Evolutionary conservation across 1,140 invertebrate species (phyloP), one percentile per base, ranked within the genome.

Genomic region (Drosophila lini): DNA sequence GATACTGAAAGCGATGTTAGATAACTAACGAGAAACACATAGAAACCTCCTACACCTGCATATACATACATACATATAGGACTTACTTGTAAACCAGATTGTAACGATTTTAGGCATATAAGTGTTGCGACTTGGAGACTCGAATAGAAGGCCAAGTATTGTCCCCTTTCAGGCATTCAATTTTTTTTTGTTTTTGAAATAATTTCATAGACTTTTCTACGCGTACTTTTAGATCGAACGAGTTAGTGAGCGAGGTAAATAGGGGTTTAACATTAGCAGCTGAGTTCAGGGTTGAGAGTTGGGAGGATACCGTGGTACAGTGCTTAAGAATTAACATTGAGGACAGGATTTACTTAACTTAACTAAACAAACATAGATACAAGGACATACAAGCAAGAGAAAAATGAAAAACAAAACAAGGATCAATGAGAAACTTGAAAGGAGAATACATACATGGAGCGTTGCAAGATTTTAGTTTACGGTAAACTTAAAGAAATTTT

Each of bases 401-500:
- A 62, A 76, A 75, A 38, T 56, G 44, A 15, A 47, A 47, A 25
- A 47, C 22, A 42, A 47, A 57, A 40, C 44, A 55, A 53, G 57
- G 10, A 76, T 45, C 45, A 76, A 53, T 28, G 45, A 34, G 53
- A 70, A 48, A 85, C 55, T 41, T 68, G 36, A 65, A 67, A 34
- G 68, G 59, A 15, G 48, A 55, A 78, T 88, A 90, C 74, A 83
- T 79, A 83, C 76, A 84, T 68, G 79, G 65, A 86, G 56, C 59
- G 84, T 75, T 89, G 84, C 84, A 88, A 89, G 84, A 79, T 88
- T 88, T 88, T 88, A 88, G 84, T 88, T 88, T 88, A 88, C 80
- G 84, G 74, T 89, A 89, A 89, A 89, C 85, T 89, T 89, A 89
- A 89, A 78, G 85, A 88, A 89, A 89, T 89, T 89, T 89, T 89